These are phyloP conservation scores for Nymphalis polychloros DNA, from an alignment of 2,888 invertebrate species.

Conservation along the genomic window DNA sequence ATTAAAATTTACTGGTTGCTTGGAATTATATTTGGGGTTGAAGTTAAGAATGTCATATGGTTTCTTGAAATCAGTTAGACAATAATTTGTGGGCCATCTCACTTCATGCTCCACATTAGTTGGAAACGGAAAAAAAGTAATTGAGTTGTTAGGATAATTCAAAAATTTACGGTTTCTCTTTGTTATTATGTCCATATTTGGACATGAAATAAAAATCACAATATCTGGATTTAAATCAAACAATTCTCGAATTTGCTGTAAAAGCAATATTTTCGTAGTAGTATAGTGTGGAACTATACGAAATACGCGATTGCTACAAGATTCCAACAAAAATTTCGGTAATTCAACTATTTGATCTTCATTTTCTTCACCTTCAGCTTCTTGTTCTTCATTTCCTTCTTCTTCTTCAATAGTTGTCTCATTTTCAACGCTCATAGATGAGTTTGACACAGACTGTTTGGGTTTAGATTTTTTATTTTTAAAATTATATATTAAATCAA, in stretches of 20 bases:
- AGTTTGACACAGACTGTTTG: conserved; percentile 36
- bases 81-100: conserved; percentile 65
- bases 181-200: conserved; percentile 76
- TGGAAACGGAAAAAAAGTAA: conserved; percentile 49
- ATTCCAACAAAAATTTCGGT: conserved; percentile 63
- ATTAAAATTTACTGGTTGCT: conserved; percentile 70
- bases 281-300: conserved; percentile 47
- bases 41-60: conserved; percentile 51
- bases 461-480: conserved; percentile 57
- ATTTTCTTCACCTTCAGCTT: conserved; percentile 48
- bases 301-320: conserved; percentile 54
- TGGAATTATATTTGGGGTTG: conserved; percentile 72
- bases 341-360: conserved; percentile 54
- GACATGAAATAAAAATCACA: conserved; percentile 80
- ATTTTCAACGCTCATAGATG: conserved; percentile 51
- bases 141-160: conserved; percentile 54
- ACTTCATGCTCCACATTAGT: conserved; percentile 46
- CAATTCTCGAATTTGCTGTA: conserved; percentile 60
- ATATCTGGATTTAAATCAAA: conserved; percentile 71
- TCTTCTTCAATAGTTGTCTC: conserved; percentile 47
- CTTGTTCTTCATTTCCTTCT: conserved; percentile 48
- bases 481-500: conserved; percentile 56
- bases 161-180: conserved; percentile 61
- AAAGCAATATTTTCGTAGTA: conserved; percentile 53
- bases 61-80: conserved; percentile 47